Percentiles rank a stretch among this genome's conserved stretches.
Evolutionary conservation across 1,140 invertebrate genomes (phyloP).

Genomic region (Eurosta solidaginis): DNA sequence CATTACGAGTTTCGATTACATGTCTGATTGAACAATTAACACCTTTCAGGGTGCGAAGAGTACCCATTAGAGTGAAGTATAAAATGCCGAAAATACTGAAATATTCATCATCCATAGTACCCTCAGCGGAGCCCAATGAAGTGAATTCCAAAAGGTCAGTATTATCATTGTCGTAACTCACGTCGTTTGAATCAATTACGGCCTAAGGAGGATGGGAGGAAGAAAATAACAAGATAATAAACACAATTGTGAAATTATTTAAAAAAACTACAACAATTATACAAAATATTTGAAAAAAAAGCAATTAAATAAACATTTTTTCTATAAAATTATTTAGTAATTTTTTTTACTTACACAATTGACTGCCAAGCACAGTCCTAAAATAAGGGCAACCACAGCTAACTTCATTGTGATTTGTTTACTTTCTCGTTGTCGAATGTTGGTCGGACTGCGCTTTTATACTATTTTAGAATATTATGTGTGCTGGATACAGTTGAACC

Average conservation of each 20-base stretch:
- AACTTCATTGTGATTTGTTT: background rate
- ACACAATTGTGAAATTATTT: background rate
- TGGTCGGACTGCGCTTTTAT: background rate
- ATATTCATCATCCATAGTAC: background rate
- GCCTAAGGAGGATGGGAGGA: background rate
- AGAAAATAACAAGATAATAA: background rate
- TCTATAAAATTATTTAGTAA: background rate
- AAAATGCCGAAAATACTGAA: background rate
- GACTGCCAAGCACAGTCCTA: background rate
- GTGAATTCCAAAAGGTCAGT: background rate
- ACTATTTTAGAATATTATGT: background rate
- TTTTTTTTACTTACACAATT: background rate
- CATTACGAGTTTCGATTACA: background rate
- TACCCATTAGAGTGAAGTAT: background rate
- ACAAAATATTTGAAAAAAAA: background rate
- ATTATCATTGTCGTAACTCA: background rate
- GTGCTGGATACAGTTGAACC: background rate
- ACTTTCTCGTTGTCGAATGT: background rate
- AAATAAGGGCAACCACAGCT: background rate
- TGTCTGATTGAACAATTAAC: background rate
- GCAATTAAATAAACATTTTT: background rate
- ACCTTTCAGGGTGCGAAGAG: background rate
- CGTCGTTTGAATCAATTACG: background rate
- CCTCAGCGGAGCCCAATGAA: background rate
- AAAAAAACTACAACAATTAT: background rate